Conservation (phyloP, 2,888 invertebrate genomes). For the Apocheima hispidaria region DNA sequence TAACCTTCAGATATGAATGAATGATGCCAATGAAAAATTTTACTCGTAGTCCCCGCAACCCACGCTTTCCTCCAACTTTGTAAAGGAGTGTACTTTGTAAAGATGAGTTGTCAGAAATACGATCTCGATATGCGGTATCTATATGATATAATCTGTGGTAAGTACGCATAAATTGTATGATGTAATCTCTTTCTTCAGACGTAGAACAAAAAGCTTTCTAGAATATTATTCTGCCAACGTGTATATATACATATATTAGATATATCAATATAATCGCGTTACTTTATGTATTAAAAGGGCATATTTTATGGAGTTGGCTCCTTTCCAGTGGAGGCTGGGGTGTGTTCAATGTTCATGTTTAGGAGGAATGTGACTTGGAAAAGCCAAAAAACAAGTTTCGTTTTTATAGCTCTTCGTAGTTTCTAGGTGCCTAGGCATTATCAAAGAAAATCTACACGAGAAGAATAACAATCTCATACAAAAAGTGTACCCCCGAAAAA, state of each 20-base stretch:
- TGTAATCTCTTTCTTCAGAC: slow-evolving; percentile 9
- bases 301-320: slow-evolving; percentile 61
- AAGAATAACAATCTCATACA: no score
- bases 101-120: no score
- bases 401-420: neutral
- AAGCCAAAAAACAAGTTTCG: neutral
- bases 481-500: no score
- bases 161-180: slow-evolving; percentile 22
- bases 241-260: no score
- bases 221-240: slow-evolving; percentile 47
- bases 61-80: no score
- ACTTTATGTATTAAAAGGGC: slow-evolving; percentile 62
- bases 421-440: no score
- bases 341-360: slow-evolving; percentile 5
- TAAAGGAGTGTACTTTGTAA: no score
- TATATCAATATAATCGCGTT: slow-evolving; percentile 66
- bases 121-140: no score
- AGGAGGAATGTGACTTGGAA: neutral
- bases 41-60: no score
- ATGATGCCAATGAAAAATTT: no score
- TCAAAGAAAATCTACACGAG: no score
- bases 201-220: slow-evolving; percentile 44
- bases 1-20: no score
- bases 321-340: slow-evolving; percentile 46
- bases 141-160: neutral